Evolutionary conservation across 2,797 vertebrate genomes (phyloP).

Genomic region (Eleutherodactylus coqui): DNA sequence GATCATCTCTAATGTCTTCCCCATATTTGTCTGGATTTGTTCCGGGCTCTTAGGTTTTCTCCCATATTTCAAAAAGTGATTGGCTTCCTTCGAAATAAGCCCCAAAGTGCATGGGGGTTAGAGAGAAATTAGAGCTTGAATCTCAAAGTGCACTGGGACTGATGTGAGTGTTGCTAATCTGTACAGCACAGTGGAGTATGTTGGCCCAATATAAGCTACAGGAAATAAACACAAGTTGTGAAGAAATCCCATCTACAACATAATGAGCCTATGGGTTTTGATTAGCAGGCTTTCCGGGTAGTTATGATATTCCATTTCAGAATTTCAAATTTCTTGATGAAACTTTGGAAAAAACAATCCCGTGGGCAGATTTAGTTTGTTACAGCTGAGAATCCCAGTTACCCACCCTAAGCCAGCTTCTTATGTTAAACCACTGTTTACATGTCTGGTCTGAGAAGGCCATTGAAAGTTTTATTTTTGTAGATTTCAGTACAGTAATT

Average conservation of each 20-base stretch:
- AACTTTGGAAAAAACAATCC: not conserved
- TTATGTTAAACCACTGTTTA: slow-evolving; percentile 27
- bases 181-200: not conserved
- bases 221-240: not conserved
- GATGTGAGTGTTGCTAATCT: not conserved
- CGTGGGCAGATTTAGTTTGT: not conserved
- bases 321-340: not conserved
- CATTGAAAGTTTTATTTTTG: slow-evolving; percentile 41
- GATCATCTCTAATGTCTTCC: too few species aligned
- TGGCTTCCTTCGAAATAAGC: not conserved
- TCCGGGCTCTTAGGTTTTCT: not conserved
- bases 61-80: not conserved
- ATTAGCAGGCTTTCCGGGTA: not conserved
- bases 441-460: slow-evolving; percentile 1
- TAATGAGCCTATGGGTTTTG: not conserved
- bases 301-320: not conserved
- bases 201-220: too few species aligned
- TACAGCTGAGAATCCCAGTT: slow-evolving; percentile 12
- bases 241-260: not conserved
- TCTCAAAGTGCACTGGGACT: not conserved
- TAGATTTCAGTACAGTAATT: slow-evolving; percentile 31
- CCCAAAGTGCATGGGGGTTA: not conserved
- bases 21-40: too few species aligned
- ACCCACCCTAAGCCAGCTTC: not conserved
- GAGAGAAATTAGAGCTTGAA: not conserved